Conservation (phyloP, 1,140 invertebrate species). For the Rhyacophila brunnea region DNA sequence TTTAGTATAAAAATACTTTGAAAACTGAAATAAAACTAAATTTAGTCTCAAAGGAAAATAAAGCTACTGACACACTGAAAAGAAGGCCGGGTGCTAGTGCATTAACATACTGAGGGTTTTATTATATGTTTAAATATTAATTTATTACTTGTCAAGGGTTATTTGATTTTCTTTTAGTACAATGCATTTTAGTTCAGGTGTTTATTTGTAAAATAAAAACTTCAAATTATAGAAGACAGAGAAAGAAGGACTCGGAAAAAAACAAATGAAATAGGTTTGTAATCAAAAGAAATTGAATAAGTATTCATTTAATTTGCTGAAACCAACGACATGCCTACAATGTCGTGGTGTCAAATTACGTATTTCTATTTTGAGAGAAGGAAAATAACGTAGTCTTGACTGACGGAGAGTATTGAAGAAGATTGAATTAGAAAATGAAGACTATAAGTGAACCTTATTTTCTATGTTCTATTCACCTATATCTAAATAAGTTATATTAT, state of each 20-base stretch:
- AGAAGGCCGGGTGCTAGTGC: slow-evolving; percentile 33
- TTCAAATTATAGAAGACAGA: slow-evolving; percentile 6
- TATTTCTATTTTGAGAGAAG: too few relatives aligned
- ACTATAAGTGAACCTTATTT: too few relatives aligned
- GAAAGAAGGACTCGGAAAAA: background rate
- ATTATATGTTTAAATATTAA: background rate
- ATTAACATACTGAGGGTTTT: slow-evolving; percentile 23
- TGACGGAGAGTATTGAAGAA: too few relatives aligned
- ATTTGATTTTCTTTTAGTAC: slow-evolving; percentile 1
- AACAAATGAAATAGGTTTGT: background rate
- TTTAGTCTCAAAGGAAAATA: background rate
- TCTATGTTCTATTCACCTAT: too few relatives aligned
- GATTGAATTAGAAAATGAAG: too few relatives aligned
- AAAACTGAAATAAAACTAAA: background rate
- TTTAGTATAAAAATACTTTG: slow-evolving; percentile 1
- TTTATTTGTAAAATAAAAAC: slow-evolving; percentile 4
- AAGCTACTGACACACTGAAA: slow-evolving; percentile 29
- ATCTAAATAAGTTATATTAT: too few relatives aligned
- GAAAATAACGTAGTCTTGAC: too few relatives aligned
- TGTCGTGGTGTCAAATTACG: too few relatives aligned
- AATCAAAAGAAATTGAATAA: background rate
- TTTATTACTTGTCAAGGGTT: background rate
- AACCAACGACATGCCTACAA: too few relatives aligned
- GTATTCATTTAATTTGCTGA: background rate
- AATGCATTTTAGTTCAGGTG: slow-evolving; percentile 5